Percentiles rank a stretch among this genome's conserved stretches.
These are phyloP conservation scores for Temnopleurus reevesii DNA, from an alignment of 53 echinoderm and acorn worm species.

Conservation along the genomic window DNA sequence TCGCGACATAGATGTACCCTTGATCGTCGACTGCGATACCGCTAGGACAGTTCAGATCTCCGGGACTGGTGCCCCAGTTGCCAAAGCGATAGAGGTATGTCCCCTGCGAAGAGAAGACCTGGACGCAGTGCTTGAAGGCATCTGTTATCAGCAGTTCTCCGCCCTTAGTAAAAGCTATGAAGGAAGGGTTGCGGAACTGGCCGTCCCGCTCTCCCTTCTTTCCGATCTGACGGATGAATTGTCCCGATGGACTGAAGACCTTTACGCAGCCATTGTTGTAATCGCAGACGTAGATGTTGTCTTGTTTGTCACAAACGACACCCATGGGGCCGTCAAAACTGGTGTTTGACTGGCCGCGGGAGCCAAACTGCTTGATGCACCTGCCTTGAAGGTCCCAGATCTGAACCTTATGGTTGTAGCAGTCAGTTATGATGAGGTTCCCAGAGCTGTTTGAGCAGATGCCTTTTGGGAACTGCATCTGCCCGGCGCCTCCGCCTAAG, in stretches of 20 bases:
- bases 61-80: conserved; percentile 91
- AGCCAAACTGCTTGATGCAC: conserved; percentile 84
- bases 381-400: conserved; percentile 83
- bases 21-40: conserved; percentile 82
- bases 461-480: conserved; percentile 84
- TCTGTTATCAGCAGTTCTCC: conserved; percentile 91
- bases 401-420: conserved; percentile 88
- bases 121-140: conserved; percentile 86
- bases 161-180: conserved; percentile 74
- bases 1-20: conserved; percentile 89
- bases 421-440: conserved; percentile 83
- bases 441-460: conserved; percentile 75
- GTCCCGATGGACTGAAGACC: conserved; percentile 74
- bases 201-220: conserved; percentile 81
- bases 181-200: conserved; percentile 78
- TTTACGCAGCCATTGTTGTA: conserved; percentile 87
- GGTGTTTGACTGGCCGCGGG: conserved; percentile 56
- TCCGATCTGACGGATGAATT: conserved; percentile 79
- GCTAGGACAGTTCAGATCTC: conserved; percentile 90
- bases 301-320: conserved; percentile 73
- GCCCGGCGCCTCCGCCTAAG: conserved; percentile 75
- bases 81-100: conserved; percentile 92
- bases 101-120: conserved; percentile 87
- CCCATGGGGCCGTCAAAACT: conserved; percentile 82
- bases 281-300: conserved; percentile 92